Percentiles rank a stretch among this genome's conserved stretches.
Conservation (phyloP, 2,797 vertebrate genomes). For the Pelochelys cantorii region DNA sequence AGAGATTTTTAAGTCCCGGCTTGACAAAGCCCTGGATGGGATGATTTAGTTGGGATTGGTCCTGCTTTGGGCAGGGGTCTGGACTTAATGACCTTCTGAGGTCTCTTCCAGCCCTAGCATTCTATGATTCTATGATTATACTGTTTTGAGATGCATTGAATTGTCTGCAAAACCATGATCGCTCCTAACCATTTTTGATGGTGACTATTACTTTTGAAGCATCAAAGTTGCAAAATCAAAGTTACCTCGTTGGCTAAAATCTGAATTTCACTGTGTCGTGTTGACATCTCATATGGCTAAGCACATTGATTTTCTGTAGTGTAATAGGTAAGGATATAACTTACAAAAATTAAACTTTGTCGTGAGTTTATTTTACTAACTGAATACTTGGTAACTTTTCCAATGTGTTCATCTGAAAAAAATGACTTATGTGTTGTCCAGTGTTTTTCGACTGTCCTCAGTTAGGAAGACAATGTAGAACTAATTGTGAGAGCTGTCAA, state of each 20-base stretch:
- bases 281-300: neutral
- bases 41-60: no score
- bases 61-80: no score
- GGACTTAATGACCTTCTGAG: no score
- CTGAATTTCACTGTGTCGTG: neutral
- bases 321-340: neutral
- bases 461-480: neutral
- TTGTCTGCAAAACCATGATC: neutral
- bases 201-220: neutral
- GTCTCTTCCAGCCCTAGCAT: no score
- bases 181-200: neutral
- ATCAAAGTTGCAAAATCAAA: neutral
- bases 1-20: no score
- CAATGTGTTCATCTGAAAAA: neutral
- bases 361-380: neutral
- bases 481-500: neutral
- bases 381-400: neutral
- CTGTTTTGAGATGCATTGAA: neutral
- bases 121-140: neutral
- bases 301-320: neutral
- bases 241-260: neutral
- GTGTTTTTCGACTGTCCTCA: neutral
- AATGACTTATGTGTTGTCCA: neutral
- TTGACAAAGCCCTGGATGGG: no score
- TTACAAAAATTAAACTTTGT: neutral